Evolutionary conservation across 1,140 invertebrate species (phyloP), one percentile per base, ranked within the genome.

Genomic region (Phenacoccus solenopsis): DNA sequence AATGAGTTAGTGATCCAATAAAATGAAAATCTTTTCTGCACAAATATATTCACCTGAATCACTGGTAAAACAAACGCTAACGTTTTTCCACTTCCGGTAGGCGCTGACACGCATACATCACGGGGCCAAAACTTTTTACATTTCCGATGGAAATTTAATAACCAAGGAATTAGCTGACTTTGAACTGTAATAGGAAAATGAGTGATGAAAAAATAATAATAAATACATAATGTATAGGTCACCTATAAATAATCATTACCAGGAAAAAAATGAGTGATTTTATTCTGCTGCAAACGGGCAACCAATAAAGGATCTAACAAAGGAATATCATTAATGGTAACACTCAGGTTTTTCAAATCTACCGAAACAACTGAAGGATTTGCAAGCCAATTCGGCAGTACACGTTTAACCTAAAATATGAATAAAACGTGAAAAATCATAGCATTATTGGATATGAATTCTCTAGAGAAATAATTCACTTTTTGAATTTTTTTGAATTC

Each of bases 51-150:
- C 79, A 79, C 82, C 79, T 98, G 91, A 64, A 99, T 81, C 67
- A 98, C 88, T 13, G 96, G 96, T 70, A 98, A 79, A 71, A 92
- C 91, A 85, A 93, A 98, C 4, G 94, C 88, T 67, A 98, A 79
- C 0, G 96, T 98, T 83, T 99, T 99, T 10, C 96, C 96, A 84
- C 94, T 97, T 12, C 96, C 97, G 16, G 97, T 99, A 22, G 96
- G 94, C 56, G 96, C 94, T 24, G 94, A 96, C 35, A 98, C 90
- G 82, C 96, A 98, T n/a, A 97, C 83, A 79, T 99, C 96, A 73
- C 86, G 83, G 0, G 90, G 88, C 78, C 89, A 85, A 72, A 86
- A 83, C 70, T 85, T 81, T 49, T 82, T 78, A 70, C 85, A 80
- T 71, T 83, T 83, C 72, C 85, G 78, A 61, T 72, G 71, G 28